Base-by-base conservation (phyloP, 1,140 invertebrate genomes). In the Drosophila gunungcola region DNA sequence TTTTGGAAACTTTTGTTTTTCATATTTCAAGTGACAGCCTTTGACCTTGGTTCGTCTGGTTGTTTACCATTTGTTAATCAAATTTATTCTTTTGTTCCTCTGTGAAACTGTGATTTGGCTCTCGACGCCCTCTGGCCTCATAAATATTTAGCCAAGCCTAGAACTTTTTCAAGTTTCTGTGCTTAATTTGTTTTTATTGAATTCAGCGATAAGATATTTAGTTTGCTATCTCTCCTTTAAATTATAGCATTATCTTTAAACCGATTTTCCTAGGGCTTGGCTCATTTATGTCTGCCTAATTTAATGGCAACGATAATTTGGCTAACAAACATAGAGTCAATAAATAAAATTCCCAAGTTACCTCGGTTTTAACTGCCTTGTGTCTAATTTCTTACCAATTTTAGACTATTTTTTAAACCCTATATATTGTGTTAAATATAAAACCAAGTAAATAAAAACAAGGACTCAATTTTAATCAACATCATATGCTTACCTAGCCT, bases 61-160 rank as follows among this genome's bases (percentile, higher is more conserved):
- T 48, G 55, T 34, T 52, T 52, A 27, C 21, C 25, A 70, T 56
- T 69, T 70, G 42, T 32, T 61, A 39, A 73, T 46, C 54, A 73
- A 70, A 70, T 73, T 41, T 73, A 73, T 73, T 73, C 69, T 73
- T 73, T 73, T 73, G 69, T 73, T 61, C 13, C 38, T 34, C n/a
- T 27, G 69, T 49, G 52, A 46, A 39, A 53, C 34, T 65, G 21
- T 57, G 42, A 52, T 57, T 70, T 48, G 45, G 6, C 43, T 65
- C 64, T 65, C 43, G 3, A 39, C 25, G 32, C 25, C n/a, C 25
- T 49, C 25, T 49, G 52, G 52, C 38, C 38, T 49, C 39, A 60
- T 73, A 49, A 73, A 73, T 73, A 73, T 72, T 72, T 60, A 36
- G 27, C 29, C 68, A 42, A 73, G 39, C 55, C 69, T 16, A 39